Base-by-base conservation (phyloP, 2,888 invertebrate species). In the Rhagium mordax region DNA sequence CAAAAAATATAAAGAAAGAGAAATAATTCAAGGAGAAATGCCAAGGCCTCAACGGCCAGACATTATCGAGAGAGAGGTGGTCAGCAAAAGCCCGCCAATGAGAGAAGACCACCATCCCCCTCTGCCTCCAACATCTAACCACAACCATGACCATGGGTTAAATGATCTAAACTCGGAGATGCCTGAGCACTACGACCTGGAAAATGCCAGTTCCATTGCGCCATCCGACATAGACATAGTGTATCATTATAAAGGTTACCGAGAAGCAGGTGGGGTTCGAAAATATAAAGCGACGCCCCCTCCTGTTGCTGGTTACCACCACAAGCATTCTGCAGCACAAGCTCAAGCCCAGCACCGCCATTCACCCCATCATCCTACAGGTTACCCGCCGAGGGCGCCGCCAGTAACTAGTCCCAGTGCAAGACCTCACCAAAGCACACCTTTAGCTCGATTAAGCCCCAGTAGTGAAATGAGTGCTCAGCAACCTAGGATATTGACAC, bases 201-300 rank as follows among this genome's bases (percentile, higher is more conserved):
- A 98, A 89, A 98, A 98, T 88, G 98, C 98, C 0, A 98, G 97
- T 86, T 98, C 97, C 0, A 98, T 98, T 80, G 98, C 98, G 0
- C 98, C 98, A 0, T 98, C 98, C 1, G 98, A 98, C 85, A 98
- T 98, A 78, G 98, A 98, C 85, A 96, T 98, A 76, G 96, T 97
- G 10, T 97, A 97, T 84, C 98, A 98, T 86, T 98, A 98, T 86
- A 97, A 98, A 89, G 96, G 95, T 10, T 78, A 96, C 86, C 91
- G 98, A 24, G 96, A 97, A 88, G 94, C 93, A 59, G 93, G 92
- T 1, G 96, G 96, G 0, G 92, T 94, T 74, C 90, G 96, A 55
- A 96, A 96, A 87, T 96, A 96, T 85, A 96, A 96, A 88, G 94
- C 95, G 2, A 95, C 95, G 2, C 95, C 95, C 3, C 95, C 96